These are phyloP conservation scores for Formica selysi DNA, from an alignment of 1,140 invertebrate genomes.

Conservation along the genomic window DNA sequence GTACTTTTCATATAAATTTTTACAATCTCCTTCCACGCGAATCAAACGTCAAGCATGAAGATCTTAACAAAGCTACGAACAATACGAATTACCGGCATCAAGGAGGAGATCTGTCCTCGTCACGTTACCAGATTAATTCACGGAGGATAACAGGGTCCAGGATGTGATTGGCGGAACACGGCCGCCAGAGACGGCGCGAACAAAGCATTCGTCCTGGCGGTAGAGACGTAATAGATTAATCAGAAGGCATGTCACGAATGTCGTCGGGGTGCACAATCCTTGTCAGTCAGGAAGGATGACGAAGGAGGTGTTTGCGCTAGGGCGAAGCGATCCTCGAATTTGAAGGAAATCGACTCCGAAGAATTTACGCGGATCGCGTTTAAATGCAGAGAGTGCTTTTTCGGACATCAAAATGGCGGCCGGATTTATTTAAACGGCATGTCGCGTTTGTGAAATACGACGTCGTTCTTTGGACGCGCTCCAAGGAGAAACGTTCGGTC, in stretches of 20 bases:
- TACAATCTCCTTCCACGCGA: background rate
- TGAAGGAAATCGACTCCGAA: slow-evolving; percentile 54
- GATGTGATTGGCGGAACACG: slow-evolving; percentile 68
- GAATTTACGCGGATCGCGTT: slow-evolving; percentile 56
- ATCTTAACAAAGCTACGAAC: slow-evolving; percentile 30
- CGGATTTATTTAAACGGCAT: slow-evolving; percentile 61
- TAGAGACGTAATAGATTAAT: slow-evolving; percentile 72
- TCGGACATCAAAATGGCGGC: slow-evolving; percentile 52
- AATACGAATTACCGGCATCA: slow-evolving; percentile 34
- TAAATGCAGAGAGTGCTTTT: slow-evolving; percentile 51
- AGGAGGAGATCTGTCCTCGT: slow-evolving; percentile 51
- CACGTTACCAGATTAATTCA: slow-evolving; percentile 64
- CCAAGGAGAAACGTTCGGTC: slow-evolving; percentile 60
- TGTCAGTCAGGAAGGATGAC: slow-evolving; percentile 25
- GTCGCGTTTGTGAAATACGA: slow-evolving; percentile 57
- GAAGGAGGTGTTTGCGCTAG: slow-evolving; percentile 1
- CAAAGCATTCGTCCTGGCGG: slow-evolving; percentile 51
- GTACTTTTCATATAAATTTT: background rate
- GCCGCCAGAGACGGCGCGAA: slow-evolving; percentile 58
- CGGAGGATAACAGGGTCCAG: slow-evolving; percentile 57
- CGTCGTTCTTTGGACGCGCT: slow-evolving; percentile 40
- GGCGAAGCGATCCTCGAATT: background rate
- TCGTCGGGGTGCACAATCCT: slow-evolving; percentile 54
- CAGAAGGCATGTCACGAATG: slow-evolving; percentile 65
- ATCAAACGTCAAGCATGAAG: slow-evolving; percentile 30